Conservation (phyloP, 2,113 vertebrate species). For the Benitochromis conjunctus region DNA sequence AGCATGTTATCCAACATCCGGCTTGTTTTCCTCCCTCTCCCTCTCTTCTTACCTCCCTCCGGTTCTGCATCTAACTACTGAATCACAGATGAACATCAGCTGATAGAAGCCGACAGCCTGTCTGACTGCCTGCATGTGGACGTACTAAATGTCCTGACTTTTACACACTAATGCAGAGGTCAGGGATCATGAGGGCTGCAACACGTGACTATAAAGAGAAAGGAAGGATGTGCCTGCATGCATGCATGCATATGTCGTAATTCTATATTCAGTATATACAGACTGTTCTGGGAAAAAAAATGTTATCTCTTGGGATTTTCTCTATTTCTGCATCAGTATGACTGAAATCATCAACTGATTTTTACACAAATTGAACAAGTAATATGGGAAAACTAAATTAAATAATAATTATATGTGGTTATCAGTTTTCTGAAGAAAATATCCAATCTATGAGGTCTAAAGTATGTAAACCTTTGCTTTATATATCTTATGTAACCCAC, state of each 20-base stretch:
- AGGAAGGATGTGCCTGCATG: background rate
- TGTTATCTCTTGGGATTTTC: background rate
- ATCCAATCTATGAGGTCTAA: background rate
- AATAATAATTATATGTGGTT: accelerated
- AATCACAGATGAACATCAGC: slow-evolving; percentile 38
- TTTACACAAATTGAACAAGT: background rate
- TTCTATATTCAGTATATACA: background rate
- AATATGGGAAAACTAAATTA: background rate
- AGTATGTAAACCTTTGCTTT: background rate
- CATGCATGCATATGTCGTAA: background rate
- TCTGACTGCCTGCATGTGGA: slow-evolving; percentile 31
- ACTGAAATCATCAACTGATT: background rate
- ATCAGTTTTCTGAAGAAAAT: background rate
- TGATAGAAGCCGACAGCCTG: slow-evolving; percentile 58
- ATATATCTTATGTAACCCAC: background rate
- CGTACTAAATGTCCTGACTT: slow-evolving; percentile 31
- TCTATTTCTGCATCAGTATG: background rate
- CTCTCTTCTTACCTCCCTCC: background rate
- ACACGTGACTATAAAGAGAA: background rate
- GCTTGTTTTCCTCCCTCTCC: background rate
- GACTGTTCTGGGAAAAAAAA: background rate
- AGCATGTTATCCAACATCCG: background rate
- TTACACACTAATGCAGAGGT: slow-evolving; percentile 29
- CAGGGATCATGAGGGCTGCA: slow-evolving; percentile 21
- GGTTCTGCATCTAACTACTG: slow-evolving; percentile 37